These are phyloP conservation scores for Druon quercuslanigerum DNA, from an alignment of 1,140 invertebrate genomes.

Conservation along the genomic window DNA sequence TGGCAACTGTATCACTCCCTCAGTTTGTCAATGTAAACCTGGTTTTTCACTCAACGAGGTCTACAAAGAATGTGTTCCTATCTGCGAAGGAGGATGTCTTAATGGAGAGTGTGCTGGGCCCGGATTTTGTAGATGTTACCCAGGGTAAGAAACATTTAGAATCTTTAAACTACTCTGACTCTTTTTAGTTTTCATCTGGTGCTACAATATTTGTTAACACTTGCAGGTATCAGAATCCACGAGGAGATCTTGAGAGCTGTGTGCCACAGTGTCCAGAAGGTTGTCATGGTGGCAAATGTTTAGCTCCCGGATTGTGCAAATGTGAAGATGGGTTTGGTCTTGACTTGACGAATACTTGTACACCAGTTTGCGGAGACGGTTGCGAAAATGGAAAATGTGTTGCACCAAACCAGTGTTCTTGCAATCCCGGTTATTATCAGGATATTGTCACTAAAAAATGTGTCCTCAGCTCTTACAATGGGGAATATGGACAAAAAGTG, in stretches of 20 bases:
- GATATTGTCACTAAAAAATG: constrained; percentile 41
- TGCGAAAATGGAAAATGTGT: constrained; percentile 54
- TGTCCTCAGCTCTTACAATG: not conserved
- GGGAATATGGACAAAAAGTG: not conserved
- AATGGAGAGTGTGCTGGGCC: constrained; percentile 66
- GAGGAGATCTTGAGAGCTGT: constrained; percentile 59
- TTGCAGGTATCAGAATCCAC: constrained; percentile 63
- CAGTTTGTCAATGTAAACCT: constrained; percentile 78
- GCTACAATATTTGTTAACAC: not conserved
- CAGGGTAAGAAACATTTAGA: constrained; percentile 54
- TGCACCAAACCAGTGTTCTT: constrained; percentile 51
- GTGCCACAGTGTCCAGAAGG: constrained; percentile 52
- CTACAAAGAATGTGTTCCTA: constrained; percentile 58
- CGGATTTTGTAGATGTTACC: constrained; percentile 65
- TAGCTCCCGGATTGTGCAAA: constrained; percentile 56
- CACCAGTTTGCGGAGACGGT: constrained; percentile 39
- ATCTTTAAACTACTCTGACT: not conserved
- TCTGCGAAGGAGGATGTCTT: constrained; percentile 67
- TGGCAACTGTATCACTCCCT: constrained; percentile 73
- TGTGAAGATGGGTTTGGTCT: constrained; percentile 56
- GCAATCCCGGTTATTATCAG: constrained; percentile 50
- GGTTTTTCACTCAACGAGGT: constrained; percentile 75
- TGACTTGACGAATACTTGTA: constrained; percentile 33
- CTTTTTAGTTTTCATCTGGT: not conserved
- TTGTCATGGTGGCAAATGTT: constrained; percentile 60